Evolutionary conservation across 2,888 invertebrate species (phyloP).

Genomic region (Scelioninae gen. 1): DNA sequence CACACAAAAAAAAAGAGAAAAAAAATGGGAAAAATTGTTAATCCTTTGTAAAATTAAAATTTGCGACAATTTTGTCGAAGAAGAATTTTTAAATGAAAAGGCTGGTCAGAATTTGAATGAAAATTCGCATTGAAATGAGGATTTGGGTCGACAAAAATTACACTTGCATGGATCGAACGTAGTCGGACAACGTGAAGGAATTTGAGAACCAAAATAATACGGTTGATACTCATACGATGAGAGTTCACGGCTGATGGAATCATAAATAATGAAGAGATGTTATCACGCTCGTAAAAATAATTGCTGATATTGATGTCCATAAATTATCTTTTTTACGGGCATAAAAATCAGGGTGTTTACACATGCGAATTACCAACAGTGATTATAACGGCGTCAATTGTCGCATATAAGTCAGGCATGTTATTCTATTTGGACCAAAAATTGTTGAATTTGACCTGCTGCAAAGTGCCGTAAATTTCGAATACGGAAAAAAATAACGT

Average conservation of each 20-base stretch:
- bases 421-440: background rate
- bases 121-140: background rate
- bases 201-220: conserved; percentile 27
- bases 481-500: conserved; percentile 11
- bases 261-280: conserved; percentile 30
- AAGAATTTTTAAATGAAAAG: too few species aligned
- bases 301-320: conserved; percentile 34
- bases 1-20: too few species aligned
- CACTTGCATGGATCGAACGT: background rate
- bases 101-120: background rate
- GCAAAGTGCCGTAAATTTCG: background rate
- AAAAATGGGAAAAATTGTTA: too few species aligned
- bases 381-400: too few species aligned
- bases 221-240: conserved; percentile 15
- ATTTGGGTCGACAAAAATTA: conserved; percentile 7
- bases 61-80: too few species aligned
- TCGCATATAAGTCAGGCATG: too few species aligned
- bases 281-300: conserved; percentile 44
- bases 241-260: conserved; percentile 4
- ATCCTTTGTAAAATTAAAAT: too few species aligned
- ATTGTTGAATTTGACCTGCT: too few species aligned
- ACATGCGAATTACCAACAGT: conserved; percentile 5
- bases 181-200: conserved; percentile 36
- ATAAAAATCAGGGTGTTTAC: conserved; percentile 19
- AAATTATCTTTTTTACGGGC: conserved; percentile 11